phyloP scores from a whole-genome alignment of 2,888 invertebrate genomes.

The Baccha elongata region DNA sequence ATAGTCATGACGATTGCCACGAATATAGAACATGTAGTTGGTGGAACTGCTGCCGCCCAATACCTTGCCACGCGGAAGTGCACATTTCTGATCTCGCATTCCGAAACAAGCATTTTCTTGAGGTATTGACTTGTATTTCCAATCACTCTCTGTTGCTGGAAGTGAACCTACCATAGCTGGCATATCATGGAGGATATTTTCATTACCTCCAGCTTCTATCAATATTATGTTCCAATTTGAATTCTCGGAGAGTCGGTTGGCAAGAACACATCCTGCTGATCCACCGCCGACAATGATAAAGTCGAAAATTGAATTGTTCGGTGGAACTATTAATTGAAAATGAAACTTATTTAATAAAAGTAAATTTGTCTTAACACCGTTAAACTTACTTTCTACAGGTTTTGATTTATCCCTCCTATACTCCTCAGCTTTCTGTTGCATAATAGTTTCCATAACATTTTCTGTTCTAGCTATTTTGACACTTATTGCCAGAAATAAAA shows the following conservation, averaged over 20 bases:
- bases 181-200: constrained; percentile 79
- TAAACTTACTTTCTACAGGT: no score
- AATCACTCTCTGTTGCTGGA: constrained; percentile 84
- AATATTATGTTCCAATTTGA: constrained; percentile 83
- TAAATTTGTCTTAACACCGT: no score
- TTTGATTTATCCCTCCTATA: no score
- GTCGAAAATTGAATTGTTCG: no score
- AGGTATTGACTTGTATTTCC: constrained; percentile 88
- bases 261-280: constrained; percentile 87
- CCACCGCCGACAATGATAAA: constrained; percentile 93
- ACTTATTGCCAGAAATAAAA: no score
- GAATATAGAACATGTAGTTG: constrained; percentile 88
- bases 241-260: constrained; percentile 82
- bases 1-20: constrained; percentile 89
- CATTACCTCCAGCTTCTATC: constrained; percentile 83
- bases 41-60: constrained; percentile 85
- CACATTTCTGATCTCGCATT: constrained; percentile 81
- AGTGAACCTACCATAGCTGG: constrained; percentile 79
- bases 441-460: no score
- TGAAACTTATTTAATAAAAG: no score
- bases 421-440: no score
- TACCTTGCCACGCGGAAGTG: constrained; percentile 84
- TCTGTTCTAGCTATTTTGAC: no score
- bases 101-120: constrained; percentile 85
- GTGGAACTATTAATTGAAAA: no score